Evolutionary conservation across 2,113 vertebrate genomes (phyloP), one percentile per base, ranked within the genome.

Genomic region (Gnathonemus longibarbis): DNA sequence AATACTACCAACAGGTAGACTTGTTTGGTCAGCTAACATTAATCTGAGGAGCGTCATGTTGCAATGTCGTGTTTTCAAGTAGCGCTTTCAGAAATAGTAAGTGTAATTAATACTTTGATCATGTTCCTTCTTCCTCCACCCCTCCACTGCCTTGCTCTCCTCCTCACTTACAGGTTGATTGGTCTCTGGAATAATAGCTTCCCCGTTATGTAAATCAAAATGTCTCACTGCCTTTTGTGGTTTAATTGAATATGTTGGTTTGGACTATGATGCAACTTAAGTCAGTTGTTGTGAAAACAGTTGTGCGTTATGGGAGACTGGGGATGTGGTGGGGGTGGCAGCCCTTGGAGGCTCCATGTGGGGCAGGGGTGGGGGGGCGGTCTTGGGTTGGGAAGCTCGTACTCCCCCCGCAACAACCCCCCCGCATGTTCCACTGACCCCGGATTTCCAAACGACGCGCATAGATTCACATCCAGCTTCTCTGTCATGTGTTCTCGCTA

Each of bases 191-290:
- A 77, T 91, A 93, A 92, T 92, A 93, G 88, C 88, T 87, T 6
- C 83, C 80, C 90, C 90, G 90, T 94, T 92, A 93, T 92, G 92
- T 90, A 93, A 91, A 92, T 93, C 19, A 87, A 58, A 62, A 46
- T 90, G 91, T 89, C 74, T 90, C 27, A 1, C 88, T 88, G 70
- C 91, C 92, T 91, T 90, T n/a, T 89, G 85, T 21, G 90, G 48
- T 89, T 21, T 84, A 88, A 91, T 92, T 88, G 21, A 90, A 89
- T 91, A 46, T 89, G 56, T 89, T 89, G 80, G 77, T 88, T 88
- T 89, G 70, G 56, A 31, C 88, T 66, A 50, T 52, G 90, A 85
- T 85, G 80, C 80, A 62, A 84, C 77, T 13, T 19, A 85, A 89
- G 89, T 89, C 50, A 19, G 89, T 58, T 48, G 11, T 52, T 53